These are phyloP conservation scores for Drosophila gunungcola DNA, from an alignment of 1,140 invertebrate species.

Conservation along the genomic window DNA sequence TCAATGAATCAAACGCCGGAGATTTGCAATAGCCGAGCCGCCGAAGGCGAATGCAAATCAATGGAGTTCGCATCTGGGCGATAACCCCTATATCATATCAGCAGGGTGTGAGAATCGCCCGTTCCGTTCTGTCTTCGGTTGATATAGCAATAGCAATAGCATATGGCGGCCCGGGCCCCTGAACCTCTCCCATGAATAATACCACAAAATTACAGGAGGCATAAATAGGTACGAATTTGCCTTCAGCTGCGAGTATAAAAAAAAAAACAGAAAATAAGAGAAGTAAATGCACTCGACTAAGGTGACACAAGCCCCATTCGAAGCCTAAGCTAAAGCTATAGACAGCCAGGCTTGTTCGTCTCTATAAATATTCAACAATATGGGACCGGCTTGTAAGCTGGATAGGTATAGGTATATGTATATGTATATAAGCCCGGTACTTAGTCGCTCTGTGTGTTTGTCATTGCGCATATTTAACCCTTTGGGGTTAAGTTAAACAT, in stretches of 20 bases:
- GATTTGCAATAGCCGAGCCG: conserved; percentile 9
- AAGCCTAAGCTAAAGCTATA: conserved; percentile 3
- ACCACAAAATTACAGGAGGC: conserved; percentile 25
- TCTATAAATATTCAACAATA: conserved; percentile 79
- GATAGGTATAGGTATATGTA: neutral
- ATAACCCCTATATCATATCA: conserved; percentile 74
- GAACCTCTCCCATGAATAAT: conserved; percentile 51
- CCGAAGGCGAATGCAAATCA: conserved; percentile 59
- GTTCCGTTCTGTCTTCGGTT: conserved; percentile 13
- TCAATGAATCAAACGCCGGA: conserved; percentile 19
- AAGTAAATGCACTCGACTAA: conserved; percentile 56
- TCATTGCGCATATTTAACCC: conserved; percentile 79
- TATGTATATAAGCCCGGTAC: conserved; percentile 11
- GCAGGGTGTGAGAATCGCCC: conserved; percentile 14
- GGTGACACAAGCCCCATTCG: conserved; percentile 56
- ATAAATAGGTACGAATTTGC: conserved; percentile 35
- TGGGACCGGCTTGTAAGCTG: conserved; percentile 47
- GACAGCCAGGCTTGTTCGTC: conserved; percentile 1
- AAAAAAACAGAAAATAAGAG: too few species aligned
- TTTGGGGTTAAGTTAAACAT: conserved; percentile 78
- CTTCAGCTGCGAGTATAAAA: conserved; percentile 12
- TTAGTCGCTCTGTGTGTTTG: conserved; percentile 52
- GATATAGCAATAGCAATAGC: neutral
- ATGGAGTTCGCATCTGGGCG: conserved; percentile 65
- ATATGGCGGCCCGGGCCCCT: conserved; percentile 19